phyloP scores from a whole-genome alignment of 2,113 vertebrate genomes.

The Pseudopipra pipra region DNA sequence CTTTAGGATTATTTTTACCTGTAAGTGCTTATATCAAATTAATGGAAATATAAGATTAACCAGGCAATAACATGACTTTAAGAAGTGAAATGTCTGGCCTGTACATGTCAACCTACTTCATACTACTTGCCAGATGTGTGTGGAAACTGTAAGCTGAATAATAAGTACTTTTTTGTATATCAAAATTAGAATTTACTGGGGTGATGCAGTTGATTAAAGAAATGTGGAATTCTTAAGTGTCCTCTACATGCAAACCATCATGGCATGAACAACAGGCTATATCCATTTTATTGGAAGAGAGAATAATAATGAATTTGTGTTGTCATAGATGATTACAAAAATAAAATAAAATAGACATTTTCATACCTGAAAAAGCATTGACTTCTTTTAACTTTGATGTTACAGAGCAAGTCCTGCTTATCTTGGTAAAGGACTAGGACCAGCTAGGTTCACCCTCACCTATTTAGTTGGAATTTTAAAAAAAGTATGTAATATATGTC shows the following conservation, averaged over 20 bases:
- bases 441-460: not conserved
- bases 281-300: not conserved
- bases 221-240: not conserved
- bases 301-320: not conserved
- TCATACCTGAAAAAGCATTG: not conserved
- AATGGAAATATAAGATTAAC: conserved; percentile 41
- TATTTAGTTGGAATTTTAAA: not conserved
- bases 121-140: not conserved
- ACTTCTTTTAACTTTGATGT: not conserved
- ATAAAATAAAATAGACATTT: not conserved
- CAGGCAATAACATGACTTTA: not conserved
- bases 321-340: not conserved
- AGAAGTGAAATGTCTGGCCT: conserved; percentile 16
- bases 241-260: not conserved
- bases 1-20: conserved; percentile 42
- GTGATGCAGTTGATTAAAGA: not conserved
- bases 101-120: not conserved
- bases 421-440: not conserved
- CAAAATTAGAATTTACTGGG: conserved; percentile 1
- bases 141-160: not conserved
- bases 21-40: conserved; percentile 22
- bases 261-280: not conserved
- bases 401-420: not conserved
- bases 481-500: not conserved
- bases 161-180: not conserved